These are phyloP conservation scores for Enteromius thamalakanensis DNA, from an alignment of 2,797 vertebrate species.

Conservation along the genomic window DNA sequence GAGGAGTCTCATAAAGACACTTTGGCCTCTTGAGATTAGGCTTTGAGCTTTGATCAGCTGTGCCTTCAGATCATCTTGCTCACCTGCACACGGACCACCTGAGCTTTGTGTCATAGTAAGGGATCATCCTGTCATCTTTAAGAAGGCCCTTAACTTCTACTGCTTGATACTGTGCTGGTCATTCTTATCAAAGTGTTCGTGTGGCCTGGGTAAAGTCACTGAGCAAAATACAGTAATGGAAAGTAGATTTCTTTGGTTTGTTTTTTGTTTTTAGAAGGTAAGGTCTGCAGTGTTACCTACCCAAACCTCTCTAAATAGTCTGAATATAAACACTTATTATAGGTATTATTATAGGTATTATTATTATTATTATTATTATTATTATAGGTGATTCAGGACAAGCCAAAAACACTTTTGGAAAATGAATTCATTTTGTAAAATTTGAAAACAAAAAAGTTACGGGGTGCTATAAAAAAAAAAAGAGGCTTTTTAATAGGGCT, in stretches of 20 bases:
- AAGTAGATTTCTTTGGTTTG: neutral
- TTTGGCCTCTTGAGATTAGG: constrained; percentile 50
- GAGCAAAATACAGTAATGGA: neutral
- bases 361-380: no score
- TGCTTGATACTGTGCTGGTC: constrained; percentile 4
- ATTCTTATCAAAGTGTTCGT: constrained; percentile 17
- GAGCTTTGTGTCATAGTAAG: constrained; percentile 25
- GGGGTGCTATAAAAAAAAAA: neutral
- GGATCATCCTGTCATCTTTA: constrained; percentile 35
- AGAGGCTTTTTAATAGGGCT: neutral
- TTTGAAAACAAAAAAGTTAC: no score
- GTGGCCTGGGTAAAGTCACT: neutral
- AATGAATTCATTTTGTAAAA: no score
- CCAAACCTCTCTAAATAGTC: no score
- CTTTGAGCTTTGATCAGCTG: constrained; percentile 42
- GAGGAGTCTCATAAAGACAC: constrained; percentile 40
- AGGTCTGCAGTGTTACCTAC: neutral
- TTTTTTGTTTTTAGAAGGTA: neutral
- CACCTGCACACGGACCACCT: constrained; percentile 26
- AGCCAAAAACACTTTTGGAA: no score
- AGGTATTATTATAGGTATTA: no score
- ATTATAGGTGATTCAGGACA: no score
- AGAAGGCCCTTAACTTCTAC: constrained; percentile 22
- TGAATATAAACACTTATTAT: no score
- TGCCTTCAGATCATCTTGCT: constrained; percentile 37